Base-by-base conservation (phyloP, 2,888 invertebrate genomes). In the Deilephila elpenor region DNA sequence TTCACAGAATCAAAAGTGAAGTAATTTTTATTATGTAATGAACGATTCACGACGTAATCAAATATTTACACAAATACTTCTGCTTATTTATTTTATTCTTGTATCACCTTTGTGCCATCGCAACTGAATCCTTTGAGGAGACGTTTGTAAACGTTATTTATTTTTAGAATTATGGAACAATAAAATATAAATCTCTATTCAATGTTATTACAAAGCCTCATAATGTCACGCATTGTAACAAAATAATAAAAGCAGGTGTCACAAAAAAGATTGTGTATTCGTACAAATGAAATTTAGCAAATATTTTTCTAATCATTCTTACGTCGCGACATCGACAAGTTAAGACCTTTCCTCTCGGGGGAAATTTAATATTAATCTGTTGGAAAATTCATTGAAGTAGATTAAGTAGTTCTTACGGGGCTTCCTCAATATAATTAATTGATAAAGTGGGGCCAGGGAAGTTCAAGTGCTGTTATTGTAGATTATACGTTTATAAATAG, bases 321-420 rank as follows among this genome's bases (percentile, higher is more conserved):
- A 59, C 51, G 70, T 70, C 60, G 70, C 70, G 70, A 59, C 71
- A 61, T 70, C 62, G 56, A 56, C 56, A 72, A 67, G 79, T 83
- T 82, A 84, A 85, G 80, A 77, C 80, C 77, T 76, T 76, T 75
- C 73, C 77, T 76, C 76, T 74, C 75, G 74, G 76, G 75, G 75
- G 79, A 85, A 83, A 84, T 84, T 84, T 77, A 85, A 86, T 84
- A 84, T 84, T 83, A 86, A 86, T 87, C 84, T 84, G 80, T 84
- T 80, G 82, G 76, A 81, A 85, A 86, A 84, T 82, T 83, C 76
- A 76, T 79, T 75, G 73, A 83, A 82, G 77, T 75, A 77, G 78
- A 80, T 82, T 83, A 83, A 81, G 79, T 78, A 79, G 76, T 80
- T 80, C 72, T 76, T 75, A 77, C 73, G 73, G 71, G 72, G 76